Evolutionary conservation across 2,888 invertebrate genomes (phyloP).

Genomic region (Eilema depressum): DNA sequence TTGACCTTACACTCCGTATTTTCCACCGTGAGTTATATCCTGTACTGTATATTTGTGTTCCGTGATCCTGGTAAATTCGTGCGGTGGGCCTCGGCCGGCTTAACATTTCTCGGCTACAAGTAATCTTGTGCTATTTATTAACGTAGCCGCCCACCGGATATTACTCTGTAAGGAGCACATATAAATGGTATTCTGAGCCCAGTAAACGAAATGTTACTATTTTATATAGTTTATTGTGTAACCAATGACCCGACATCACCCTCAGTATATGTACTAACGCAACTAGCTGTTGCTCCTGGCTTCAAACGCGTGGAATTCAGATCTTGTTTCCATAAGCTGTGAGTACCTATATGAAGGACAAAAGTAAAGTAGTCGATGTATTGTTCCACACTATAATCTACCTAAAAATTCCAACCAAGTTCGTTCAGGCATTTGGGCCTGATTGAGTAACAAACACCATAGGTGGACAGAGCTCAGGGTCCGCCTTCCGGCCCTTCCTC

Average conservation of each 20-base stretch:
- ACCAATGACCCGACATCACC: background rate
- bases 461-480: too few relatives aligned
- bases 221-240: background rate
- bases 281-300: too few relatives aligned
- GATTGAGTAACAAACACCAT: too few relatives aligned
- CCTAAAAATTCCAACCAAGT: too few relatives aligned
- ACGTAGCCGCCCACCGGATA: background rate
- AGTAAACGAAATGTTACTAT: background rate
- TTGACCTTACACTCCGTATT: conserved; percentile 13
- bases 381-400: too few relatives aligned
- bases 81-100: background rate
- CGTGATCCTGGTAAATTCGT: background rate
- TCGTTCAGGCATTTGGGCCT: too few relatives aligned
- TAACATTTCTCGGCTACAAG: background rate
- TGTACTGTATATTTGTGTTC: background rate
- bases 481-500: too few relatives aligned
- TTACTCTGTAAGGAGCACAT: background rate
- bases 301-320: too few relatives aligned
- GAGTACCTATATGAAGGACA: too few relatives aligned
- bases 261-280: too few relatives aligned
- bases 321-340: background rate
- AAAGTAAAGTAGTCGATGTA: too few relatives aligned
- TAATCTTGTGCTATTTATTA: conserved; percentile 7
- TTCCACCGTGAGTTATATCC: conserved; percentile 14
- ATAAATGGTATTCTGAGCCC: conserved; percentile 2